Base-by-base conservation (phyloP, 92 coral and sea anemone genomes). In the Phymanthus crucifer region DNA sequence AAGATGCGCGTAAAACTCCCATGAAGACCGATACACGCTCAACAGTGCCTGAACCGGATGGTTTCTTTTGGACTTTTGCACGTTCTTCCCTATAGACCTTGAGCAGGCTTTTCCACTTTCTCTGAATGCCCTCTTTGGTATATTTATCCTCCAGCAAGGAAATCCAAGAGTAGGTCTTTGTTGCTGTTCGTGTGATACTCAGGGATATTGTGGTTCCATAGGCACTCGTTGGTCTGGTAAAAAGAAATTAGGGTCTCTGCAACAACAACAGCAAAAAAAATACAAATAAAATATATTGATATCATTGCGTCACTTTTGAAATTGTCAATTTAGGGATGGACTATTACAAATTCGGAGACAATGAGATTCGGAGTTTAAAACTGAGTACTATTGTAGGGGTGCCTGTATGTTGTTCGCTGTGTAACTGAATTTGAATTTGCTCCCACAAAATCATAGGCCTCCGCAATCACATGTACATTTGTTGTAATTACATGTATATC, bases 1-100 rank as follows among this genome's bases (percentile, higher is more conserved):
- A 35, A 81, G 58, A 54, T 65, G 89, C 40, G 69, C 82, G 75
- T 85, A 85, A 74, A 80, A 85, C 76, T 80, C 86, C 81, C 81
- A 85, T 0, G 76, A 52, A 45, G 89, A 48, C 66, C 73, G 58
- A 72, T 85, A 85, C 27, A 80, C 75, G 23, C n/a, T 85, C 89
- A 37, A 73, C 72, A 35, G 86, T 75, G 27, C 82, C 86, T 1
- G 86, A 73, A 19, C 89, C 89, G 69, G 87, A 81, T 66, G 86
- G 89, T 73, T 74, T 86, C 70, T 45, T 65, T 40, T 40, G 45
- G 43, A 86, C 87, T 68, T 86, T 86, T 46, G 71, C 71, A 68
- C 66, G 64, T 73, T 86, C 89, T 66, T 81, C 46, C 52, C 40
- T 85, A 45, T 45, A 45, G 86, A 80, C n/a, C n/a, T n/a, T n/a